Conservation (phyloP, 92 coral and sea anemone species). For the Bergia sp. region DNA sequence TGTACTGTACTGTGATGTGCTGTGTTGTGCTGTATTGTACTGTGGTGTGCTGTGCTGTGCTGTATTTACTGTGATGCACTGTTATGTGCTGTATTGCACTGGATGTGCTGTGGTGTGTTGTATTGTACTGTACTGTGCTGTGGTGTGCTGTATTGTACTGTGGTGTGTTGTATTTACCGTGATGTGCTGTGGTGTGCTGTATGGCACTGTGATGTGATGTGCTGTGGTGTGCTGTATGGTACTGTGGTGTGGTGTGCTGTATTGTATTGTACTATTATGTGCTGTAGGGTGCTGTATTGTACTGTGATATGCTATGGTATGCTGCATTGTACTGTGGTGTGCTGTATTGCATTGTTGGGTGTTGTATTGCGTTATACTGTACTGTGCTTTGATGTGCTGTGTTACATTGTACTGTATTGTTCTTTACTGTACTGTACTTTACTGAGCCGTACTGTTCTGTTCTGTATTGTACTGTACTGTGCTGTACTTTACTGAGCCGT, state of each 20-base stretch:
- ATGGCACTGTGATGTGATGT: neutral
- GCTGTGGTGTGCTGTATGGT: neutral
- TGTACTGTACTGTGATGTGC: no score
- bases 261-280: neutral
- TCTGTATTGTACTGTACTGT: no score
- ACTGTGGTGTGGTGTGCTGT: neutral
- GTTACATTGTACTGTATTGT: neutral
- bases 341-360: neutral
- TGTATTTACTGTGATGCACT: neutral
- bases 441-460: no score
- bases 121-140: conserved; percentile 3
- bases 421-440: no score
- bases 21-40: neutral
- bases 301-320: neutral
- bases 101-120: neutral
- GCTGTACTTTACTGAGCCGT: no score
- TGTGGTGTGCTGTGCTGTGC: conserved; percentile 6
- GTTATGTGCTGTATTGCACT: neutral
- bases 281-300: neutral
- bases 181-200: conserved; percentile 16
- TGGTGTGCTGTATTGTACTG: conserved; percentile 28
- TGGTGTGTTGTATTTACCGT: conserved; percentile 17
- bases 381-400: neutral
- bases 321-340: conserved; percentile 18
- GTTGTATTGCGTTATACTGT: neutral